Evolutionary conservation across 2,113 vertebrate species (phyloP).

Genomic region (Leucopsar rothschildi): DNA sequence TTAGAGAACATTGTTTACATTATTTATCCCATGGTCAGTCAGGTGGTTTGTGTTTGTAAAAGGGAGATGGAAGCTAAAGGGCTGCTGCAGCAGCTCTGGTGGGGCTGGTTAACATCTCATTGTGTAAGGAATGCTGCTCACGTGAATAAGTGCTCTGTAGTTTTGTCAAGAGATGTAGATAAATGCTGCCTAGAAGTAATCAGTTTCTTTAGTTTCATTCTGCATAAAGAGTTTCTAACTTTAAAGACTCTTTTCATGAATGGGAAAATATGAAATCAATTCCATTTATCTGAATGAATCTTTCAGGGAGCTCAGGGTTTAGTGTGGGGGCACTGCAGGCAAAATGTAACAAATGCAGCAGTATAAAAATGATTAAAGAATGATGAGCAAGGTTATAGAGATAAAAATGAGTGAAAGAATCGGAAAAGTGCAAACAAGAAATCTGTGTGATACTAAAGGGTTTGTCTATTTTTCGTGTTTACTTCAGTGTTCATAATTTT

Average conservation of each 20-base stretch:
- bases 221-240: slow-evolving; percentile 30
- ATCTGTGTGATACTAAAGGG: slow-evolving; percentile 56
- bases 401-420: slow-evolving; percentile 45
- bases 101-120: background rate
- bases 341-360: slow-evolving; percentile 14
- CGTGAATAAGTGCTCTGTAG: background rate
- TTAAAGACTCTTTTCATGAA: slow-evolving; percentile 41
- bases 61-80: background rate
- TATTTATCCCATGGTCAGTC: background rate
- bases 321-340: slow-evolving; percentile 13
- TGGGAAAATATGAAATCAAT: slow-evolving; percentile 64
- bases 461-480: slow-evolving; percentile 82
- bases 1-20: slow-evolving; percentile 7
- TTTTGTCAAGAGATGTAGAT: slow-evolving; percentile 11
- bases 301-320: slow-evolving; percentile 36
- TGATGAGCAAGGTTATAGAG: slow-evolving; percentile 28
- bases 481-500: slow-evolving; percentile 85
- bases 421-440: slow-evolving; percentile 51
- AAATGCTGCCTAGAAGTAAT: slow-evolving; percentile 36
- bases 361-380: slow-evolving; percentile 45
- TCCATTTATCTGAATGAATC: slow-evolving; percentile 55
- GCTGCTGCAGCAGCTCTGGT: background rate
- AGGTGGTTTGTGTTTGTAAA: background rate
- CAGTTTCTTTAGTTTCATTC: slow-evolving; percentile 31
- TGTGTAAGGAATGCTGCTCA: background rate